Evolutionary conservation across 2,113 vertebrate genomes (phyloP), one percentile per base, ranked within the genome.

Genomic region (Axis porcinus): DNA sequence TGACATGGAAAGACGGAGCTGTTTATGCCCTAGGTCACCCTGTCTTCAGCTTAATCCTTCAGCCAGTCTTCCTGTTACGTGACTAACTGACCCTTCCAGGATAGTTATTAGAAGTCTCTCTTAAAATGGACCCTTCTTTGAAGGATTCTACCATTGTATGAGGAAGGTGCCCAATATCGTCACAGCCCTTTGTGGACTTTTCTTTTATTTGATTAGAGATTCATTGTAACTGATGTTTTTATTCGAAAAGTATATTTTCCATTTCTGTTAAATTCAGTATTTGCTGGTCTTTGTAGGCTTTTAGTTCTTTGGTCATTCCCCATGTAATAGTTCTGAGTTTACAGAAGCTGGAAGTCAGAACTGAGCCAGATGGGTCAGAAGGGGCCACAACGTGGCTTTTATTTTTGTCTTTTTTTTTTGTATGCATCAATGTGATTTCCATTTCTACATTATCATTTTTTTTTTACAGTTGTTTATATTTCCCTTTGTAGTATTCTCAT

Each of bases 201-300:
- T 23, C 70, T 89, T 95, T 95, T 86, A 54, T 97, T 95, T 95
- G 33, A 28, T 30, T 91, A 55, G 55, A 91, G 33, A 58, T 94
- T 94, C 90, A 87, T 81, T 92, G 28, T 84, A 94, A 96, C 27
- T 92, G 67, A 83, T 82, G 6, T 58, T 94, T 97, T 92, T 86
- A 64, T 76, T 91, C 45, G 33, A 50, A 86, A 91, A 58, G 40
- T 28, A 94, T 93, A 36, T 96, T 97, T 95, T 84, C 43, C 19
- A 4, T 89, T 96, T 95, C 52, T 82, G 0, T 89, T 95, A 67
- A 83, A 70, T 78, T 97, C 40, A 58, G 0, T 82, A 11, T 95
- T 91, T 74, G 45, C 52, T 78, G 14, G 14, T 90, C 57, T 92
- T 92, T 87, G 6, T 91, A 90, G 36, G 23, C 36, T 93, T 64